Conservation (phyloP, 2,888 invertebrate genomes). For the Margaritifera margaritifera region DNA sequence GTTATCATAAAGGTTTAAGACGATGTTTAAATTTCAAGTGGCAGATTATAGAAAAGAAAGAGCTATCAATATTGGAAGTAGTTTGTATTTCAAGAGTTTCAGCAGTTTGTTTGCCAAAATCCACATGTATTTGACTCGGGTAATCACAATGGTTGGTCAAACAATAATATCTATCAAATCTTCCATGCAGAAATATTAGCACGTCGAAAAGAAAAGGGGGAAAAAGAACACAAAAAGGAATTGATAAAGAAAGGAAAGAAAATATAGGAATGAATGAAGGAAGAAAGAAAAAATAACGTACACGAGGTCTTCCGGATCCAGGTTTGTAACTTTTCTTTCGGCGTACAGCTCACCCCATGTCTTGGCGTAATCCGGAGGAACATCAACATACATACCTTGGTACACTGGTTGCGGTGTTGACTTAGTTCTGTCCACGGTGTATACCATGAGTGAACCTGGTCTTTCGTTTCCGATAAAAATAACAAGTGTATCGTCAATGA, state of each 20-base stretch:
- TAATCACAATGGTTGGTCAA: no score
- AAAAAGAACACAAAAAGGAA: background rate
- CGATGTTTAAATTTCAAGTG: no score
- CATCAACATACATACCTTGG: constrained; percentile 41
- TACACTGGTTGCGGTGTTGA: constrained; percentile 34
- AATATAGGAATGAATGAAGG: background rate
- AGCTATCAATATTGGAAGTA: no score
- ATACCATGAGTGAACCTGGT: constrained; percentile 54
- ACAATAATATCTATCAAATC: no score
- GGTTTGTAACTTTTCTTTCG: constrained; percentile 31
- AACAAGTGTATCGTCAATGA: constrained; percentile 36
- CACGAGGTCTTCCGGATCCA: constrained; percentile 55
- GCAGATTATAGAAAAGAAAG: no score
- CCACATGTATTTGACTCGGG: no score
- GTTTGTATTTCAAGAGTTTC: no score
- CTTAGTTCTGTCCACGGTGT: constrained; percentile 39
- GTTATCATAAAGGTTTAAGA: no score
- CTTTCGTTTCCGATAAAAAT: constrained; percentile 56
- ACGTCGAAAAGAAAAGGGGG: background rate
- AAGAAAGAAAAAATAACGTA: constrained; percentile 10
- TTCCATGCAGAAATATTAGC: no score
- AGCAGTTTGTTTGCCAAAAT: no score
- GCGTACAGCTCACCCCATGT: constrained; percentile 42
- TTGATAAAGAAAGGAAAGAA: background rate
- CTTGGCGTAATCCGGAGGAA: constrained; percentile 13